Evolutionary conservation across 2,888 invertebrate genomes (phyloP).

Genomic region (Tortricodes alternella): DNA sequence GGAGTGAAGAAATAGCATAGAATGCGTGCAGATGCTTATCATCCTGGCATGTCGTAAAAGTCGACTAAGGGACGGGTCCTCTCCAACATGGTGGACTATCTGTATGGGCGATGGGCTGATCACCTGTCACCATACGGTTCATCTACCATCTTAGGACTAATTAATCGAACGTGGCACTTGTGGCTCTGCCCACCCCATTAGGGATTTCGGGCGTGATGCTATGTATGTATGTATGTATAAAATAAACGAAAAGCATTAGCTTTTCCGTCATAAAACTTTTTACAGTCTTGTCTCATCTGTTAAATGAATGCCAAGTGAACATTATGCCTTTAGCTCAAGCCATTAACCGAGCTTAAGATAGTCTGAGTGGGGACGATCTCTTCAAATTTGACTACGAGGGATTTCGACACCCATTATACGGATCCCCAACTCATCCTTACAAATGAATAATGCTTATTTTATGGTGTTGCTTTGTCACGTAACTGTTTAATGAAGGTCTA

Average conservation of each 20-base stretch:
- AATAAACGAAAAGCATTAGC: neutral
- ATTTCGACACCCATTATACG: conserved; percentile 24
- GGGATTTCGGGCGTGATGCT: too few species aligned
- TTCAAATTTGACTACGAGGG: conserved; percentile 30
- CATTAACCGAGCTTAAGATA: conserved; percentile 30
- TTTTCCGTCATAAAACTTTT: conserved; percentile 15
- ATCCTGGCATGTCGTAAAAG: too few species aligned
- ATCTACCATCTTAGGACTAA: too few species aligned
- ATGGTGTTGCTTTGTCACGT: conserved; percentile 11
- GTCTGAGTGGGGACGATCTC: conserved; percentile 15
- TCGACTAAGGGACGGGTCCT: too few species aligned
- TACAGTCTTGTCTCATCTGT: conserved; percentile 23
- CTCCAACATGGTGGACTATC: too few species aligned
- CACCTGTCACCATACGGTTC: too few species aligned
- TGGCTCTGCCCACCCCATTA: too few species aligned
- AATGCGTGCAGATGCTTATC: too few species aligned
- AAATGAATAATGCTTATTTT: conserved; percentile 26
- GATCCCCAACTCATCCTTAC: conserved; percentile 25
- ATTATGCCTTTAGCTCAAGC: conserved; percentile 19
- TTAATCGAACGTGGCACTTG: too few species aligned
- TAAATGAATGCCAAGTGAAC: conserved; percentile 25
- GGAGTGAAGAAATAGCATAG: too few species aligned
- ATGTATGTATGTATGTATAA: neutral
- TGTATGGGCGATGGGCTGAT: too few species aligned
- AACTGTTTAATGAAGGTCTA: conserved; percentile 7